These are phyloP conservation scores for Hyppa rectilinea DNA, from an alignment of 2,888 invertebrate genomes.

Conservation along the genomic window DNA sequence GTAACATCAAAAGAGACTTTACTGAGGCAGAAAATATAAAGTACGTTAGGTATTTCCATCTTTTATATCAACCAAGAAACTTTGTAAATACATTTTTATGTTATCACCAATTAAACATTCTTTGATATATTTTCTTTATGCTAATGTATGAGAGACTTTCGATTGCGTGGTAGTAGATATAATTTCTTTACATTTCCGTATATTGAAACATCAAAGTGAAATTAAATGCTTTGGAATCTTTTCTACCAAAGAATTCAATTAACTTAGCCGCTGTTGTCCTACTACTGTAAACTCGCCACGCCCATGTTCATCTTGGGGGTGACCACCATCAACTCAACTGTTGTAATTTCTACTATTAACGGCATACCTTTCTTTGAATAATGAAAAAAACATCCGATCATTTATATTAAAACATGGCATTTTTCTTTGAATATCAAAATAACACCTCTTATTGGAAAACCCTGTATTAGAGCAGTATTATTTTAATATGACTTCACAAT, in stretches of 20 bases:
- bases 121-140: constrained; percentile 4
- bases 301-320: not conserved
- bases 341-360: no score
- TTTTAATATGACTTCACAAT: no score
- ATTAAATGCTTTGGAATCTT: not conserved
- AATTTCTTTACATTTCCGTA: not conserved
- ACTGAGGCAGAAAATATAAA: constrained; percentile 11
- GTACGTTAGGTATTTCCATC: not conserved
- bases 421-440: no score
- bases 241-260: not conserved
- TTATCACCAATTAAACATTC: not conserved
- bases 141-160: not conserved
- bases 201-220: not conserved
- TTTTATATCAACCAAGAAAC: not conserved
- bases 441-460: no score
- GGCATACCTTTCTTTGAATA: no score
- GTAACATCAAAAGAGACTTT: constrained; percentile 26
- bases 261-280: not conserved
- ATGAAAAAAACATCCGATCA: no score
- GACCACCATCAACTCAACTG: no score
- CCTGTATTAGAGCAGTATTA: no score
- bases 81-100: not conserved
- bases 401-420: no score
- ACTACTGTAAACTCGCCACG: not conserved
- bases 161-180: not conserved